Base-by-base conservation (phyloP, 2,888 invertebrate genomes). In the Eupithecia subfuscata region DNA sequence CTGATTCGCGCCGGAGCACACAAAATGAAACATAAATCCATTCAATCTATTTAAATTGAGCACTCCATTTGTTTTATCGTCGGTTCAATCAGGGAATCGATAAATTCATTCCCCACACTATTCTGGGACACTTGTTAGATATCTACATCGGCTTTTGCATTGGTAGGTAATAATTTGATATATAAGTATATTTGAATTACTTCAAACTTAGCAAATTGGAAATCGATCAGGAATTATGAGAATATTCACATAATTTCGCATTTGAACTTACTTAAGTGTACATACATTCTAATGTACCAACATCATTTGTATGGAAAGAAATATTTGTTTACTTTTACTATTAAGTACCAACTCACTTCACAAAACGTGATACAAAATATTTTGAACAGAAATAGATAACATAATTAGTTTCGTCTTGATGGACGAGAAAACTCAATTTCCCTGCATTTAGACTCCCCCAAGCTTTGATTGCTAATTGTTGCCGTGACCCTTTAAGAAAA, bases 31-130 rank as follows among this genome's bases (percentile, higher is more conserved):
- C 90, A 92, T 89, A 92, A 93, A 93, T 94, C 92, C 88, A 88
- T 92, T 91, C 91, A 91, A 93, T 93, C 90, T 92, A 91, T 92
- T 93, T 92, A 92, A 93, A 93, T 91, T 91, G 92, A 91, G 86
- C 89, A 89, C 89, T 90, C 91, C 89, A 92, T 93, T 93, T 92
- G 92, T 93, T 93, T 92, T 91, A 92, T 92, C 90, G 91, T 84
- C 86, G 85, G 89, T 90, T 89, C 91, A 91, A 92, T 87, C 90
- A 89, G 88, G 83, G 86, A 88, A 89, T 88, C 89, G 86, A 89
- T 88, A 86, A 88, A 90, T 92, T 88, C 88, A 87, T 88, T 90
- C 83, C 82, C 84, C 83, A 74, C 76, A 79, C 75, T 78, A 78
- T 74, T 73, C 67, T 71, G 76, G 77, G 79, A 80, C 80, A 80